Base-by-base conservation (phyloP, 2,797 vertebrate genomes). In the Protosalanx chinensis region DNA sequence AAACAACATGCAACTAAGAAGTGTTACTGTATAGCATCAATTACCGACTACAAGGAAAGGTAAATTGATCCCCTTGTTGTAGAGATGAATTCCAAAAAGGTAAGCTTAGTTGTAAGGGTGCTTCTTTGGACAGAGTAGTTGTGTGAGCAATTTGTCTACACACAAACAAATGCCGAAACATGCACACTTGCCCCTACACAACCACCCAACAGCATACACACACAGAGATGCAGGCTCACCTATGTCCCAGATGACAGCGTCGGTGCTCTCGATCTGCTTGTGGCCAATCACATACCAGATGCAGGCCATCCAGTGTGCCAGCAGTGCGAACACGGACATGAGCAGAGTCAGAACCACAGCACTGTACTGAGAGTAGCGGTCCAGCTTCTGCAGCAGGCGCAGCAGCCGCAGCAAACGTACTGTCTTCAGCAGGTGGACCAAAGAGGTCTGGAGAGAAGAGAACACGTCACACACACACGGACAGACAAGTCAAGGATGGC, bases 221-320 rank as follows among this genome's bases (percentile, higher is more conserved):
- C 29, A 35, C 62, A 67, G 7, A 18, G 29, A 8, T 5, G 23
- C 23, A 15, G 32, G 0, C 93, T 94, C 91, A 98, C 97, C 96
- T 51, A 98, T 97, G 84, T 97, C 95, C 97, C 96, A 98, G 80
- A 93, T 95, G 62, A 92, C 88, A 0, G 93, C 94, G 80, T 98
- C 93, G 6, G 93, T 93, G 89, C 94, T 95, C 75, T 96, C 93
- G 80, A 97, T 93, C 90, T 97, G 94, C 73, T 89, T 90, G 78
- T 93, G 94, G 58, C 97, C 97, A 16, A 98, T 96, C 89, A 98
- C 90, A 2, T 98, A 98, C 97, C 97, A 98, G 81, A 96, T 81
- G 20, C 97, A 98, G 23, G 97, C 96, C 94, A 98, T 94, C 96
- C 97, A 98, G 88, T 98, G 97, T 6, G 97, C 97, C 60, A 98